Evolutionary conservation across 2,797 vertebrate genomes (phyloP).

Genomic region (Acomys russatus): DNA sequence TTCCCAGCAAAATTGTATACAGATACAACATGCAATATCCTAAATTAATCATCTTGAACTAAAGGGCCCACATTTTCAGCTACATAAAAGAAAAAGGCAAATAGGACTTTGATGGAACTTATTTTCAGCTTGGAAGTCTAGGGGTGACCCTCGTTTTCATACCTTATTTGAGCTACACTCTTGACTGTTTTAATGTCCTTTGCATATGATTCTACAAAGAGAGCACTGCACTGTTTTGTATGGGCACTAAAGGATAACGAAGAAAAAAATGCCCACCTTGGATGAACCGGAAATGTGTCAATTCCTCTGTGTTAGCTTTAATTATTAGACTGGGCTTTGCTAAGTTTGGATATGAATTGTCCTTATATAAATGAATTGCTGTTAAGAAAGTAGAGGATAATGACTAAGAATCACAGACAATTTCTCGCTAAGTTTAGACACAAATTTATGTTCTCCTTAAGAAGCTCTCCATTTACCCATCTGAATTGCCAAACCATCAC

Average conservation of each 20-base stretch:
- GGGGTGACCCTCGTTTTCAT: conserved; percentile 36
- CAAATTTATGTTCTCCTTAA: neutral
- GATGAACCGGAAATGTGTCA: neutral
- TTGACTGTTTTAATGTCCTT: conserved; percentile 45
- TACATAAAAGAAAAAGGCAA: conserved; percentile 67
- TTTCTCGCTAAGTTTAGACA: conserved; percentile 37
- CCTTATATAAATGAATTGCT: conserved; percentile 63
- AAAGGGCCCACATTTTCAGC: conserved; percentile 62
- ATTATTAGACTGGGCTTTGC: conserved; percentile 37
- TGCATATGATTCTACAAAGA: conserved; percentile 54
- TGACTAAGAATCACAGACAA: neutral
- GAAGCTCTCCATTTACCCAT: neutral
- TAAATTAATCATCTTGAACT: conserved; percentile 79
- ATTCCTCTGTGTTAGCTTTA: conserved; percentile 14
- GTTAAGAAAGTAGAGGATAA: conserved; percentile 8
- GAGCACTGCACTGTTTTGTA: conserved; percentile 21
- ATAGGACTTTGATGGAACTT: conserved; percentile 69
- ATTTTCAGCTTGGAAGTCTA: conserved; percentile 66
- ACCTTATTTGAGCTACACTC: conserved; percentile 27
- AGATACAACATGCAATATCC: conserved; percentile 74
- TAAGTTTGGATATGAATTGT: conserved; percentile 61
- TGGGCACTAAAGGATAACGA: neutral
- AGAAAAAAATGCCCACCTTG: conserved; percentile 58
- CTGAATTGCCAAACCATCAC: neutral
- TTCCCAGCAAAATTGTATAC: conserved; percentile 64